These are phyloP conservation scores for Vombatus ursinus DNA, from an alignment of 2,113 vertebrate species.

Conservation along the genomic window DNA sequence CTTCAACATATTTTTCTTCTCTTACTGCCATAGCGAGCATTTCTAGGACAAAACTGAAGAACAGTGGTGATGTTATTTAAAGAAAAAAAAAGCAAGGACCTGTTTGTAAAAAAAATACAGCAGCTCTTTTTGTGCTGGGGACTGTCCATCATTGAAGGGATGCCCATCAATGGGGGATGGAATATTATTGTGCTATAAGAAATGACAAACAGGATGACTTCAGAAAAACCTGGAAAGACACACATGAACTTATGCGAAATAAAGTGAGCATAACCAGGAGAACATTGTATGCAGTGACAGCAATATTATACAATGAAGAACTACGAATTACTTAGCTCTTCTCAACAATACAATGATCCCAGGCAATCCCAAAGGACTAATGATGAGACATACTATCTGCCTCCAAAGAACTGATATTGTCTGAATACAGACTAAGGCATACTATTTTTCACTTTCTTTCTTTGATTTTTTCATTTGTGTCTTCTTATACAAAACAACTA, in stretches of 20 bases:
- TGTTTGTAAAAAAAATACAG: not conserved
- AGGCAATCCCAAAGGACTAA: too few relatives aligned
- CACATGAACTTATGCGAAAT: not conserved
- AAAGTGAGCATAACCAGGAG: not conserved
- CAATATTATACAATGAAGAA: not conserved
- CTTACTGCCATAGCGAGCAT: not conserved
- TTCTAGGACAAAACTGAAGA: not conserved
- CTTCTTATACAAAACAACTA: too few relatives aligned
- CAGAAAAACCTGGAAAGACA: not conserved
- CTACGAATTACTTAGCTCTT: not conserved
- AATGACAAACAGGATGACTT: not conserved
- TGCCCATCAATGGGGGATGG: not conserved
- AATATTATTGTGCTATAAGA: not conserved
- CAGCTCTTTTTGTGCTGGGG: not conserved
- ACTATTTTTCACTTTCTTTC: too few relatives aligned
- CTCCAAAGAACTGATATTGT: too few relatives aligned
- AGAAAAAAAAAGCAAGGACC: not conserved
- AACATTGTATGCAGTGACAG: not conserved
- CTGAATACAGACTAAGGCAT: too few relatives aligned
- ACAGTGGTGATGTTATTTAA: not conserved
- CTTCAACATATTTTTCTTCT: not conserved
- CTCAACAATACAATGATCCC: not conserved
- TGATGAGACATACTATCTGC: too few relatives aligned
- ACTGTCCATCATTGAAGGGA: too few relatives aligned
- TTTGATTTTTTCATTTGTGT: too few relatives aligned